These are phyloP conservation scores for Daubentonia madagascariensis DNA, from an alignment of 2,113 vertebrate genomes.

Conservation along the genomic window DNA sequence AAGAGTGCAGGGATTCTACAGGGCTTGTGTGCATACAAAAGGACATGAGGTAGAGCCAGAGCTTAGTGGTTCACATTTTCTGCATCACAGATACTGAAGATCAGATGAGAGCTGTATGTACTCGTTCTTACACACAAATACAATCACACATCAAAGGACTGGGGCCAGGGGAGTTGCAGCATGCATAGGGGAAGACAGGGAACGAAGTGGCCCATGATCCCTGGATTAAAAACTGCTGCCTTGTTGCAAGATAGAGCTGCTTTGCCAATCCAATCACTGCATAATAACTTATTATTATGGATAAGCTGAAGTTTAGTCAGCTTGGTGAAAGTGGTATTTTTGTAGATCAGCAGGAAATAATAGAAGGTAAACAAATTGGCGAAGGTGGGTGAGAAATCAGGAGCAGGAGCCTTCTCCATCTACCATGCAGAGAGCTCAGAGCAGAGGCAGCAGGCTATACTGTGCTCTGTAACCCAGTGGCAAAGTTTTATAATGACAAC, in stretches of 20 bases:
- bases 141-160: background rate
- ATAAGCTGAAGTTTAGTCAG: background rate
- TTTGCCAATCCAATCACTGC: background rate
- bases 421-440: accelerated
- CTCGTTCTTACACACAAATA: background rate
- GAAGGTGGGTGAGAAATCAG: background rate
- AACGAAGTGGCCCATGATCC: background rate
- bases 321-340: background rate
- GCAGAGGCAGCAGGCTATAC: background rate
- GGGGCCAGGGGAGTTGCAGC: no score
- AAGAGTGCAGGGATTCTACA: accelerated
- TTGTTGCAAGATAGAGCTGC: background rate
- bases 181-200: background rate
- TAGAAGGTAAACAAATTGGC: background rate
- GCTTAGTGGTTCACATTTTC: background rate
- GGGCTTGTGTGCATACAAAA: accelerated
- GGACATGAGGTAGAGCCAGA: background rate
- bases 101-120: background rate
- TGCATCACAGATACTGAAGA: background rate
- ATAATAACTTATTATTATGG: background rate
- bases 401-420: background rate
- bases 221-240: background rate
- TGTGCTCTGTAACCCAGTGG: no score
- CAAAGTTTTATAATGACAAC: accelerated
- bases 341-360: background rate